Evolutionary conservation across 2,797 vertebrate species (phyloP).

Genomic region (Hephaestus fuliginosus): DNA sequence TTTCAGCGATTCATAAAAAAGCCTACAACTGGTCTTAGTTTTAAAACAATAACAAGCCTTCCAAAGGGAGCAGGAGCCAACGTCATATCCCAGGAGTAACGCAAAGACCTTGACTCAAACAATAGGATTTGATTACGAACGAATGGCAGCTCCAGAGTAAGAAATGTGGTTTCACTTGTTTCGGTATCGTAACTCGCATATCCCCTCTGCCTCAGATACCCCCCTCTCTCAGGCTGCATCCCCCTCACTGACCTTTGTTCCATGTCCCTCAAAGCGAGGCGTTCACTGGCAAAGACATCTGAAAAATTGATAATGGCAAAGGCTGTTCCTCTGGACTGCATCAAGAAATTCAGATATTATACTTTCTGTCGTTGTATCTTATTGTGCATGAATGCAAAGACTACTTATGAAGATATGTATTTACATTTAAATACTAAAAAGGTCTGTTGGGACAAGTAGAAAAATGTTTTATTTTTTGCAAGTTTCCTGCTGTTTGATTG

Average conservation of each 20-base stretch:
- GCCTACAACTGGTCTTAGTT: conserved; percentile 5
- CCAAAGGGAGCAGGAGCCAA: not conserved
- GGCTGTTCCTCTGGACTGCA: conserved; percentile 51
- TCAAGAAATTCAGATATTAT: conserved; percentile 49
- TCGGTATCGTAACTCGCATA: conserved; percentile 40
- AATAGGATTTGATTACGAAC: conserved; percentile 41
- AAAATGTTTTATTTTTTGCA: not conserved
- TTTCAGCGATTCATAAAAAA: not conserved
- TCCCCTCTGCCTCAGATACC: conserved; percentile 26
- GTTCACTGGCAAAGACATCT: conserved; percentile 62
- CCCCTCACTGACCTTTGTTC: conserved; percentile 47
- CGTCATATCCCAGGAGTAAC: conserved; percentile 1
- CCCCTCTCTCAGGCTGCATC: conserved; percentile 27
- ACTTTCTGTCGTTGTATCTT: conserved; percentile 6
- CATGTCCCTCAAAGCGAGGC: conserved; percentile 45
- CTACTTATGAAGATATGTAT: not conserved
- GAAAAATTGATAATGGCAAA: conserved; percentile 48
- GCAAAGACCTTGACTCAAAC: conserved; percentile 47
- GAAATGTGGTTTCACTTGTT: conserved; percentile 64
- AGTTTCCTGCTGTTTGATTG: not conserved
- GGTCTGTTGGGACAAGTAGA: not conserved
- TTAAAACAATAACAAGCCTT: conserved; percentile 3
- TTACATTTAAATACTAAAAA: conserved; percentile 31
- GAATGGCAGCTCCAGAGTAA: conserved; percentile 35
- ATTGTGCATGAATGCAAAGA: conserved; percentile 39